Percentiles rank a stretch among this genome's conserved stretches.
Evolutionary conservation across 2,888 invertebrate genomes (phyloP).

Genomic region (Limulus polyphemus): DNA sequence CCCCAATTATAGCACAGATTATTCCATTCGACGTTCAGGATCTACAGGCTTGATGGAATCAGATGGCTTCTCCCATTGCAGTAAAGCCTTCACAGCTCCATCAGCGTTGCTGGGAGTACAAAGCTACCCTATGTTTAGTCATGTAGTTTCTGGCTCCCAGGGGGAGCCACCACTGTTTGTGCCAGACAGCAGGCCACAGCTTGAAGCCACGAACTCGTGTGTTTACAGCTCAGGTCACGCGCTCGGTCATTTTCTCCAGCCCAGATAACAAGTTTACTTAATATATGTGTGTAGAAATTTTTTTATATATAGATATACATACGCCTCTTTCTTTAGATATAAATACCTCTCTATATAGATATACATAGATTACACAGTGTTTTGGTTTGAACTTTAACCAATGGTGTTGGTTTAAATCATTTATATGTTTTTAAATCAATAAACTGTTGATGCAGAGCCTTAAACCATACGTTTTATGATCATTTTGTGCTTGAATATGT

Average conservation of each 20-base stretch:
- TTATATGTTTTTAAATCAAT: no score
- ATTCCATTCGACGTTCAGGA: constrained; percentile 5
- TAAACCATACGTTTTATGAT: no score
- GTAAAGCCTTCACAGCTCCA: constrained; percentile 11
- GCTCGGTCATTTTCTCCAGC: constrained; percentile 18
- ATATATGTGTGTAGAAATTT: no score
- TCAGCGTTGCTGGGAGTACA: constrained; percentile 13
- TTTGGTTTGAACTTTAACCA: no score
- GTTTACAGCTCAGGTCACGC: constrained; percentile 19
- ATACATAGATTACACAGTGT: no score
- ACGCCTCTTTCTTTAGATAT: no score
- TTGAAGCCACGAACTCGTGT: constrained; percentile 11
- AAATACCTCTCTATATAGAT: no score
- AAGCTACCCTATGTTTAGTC: constrained; percentile 21
- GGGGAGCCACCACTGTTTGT: constrained; percentile 8
- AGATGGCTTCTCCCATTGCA: constrained; percentile 13
- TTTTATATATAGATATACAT: no score
- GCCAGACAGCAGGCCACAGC: constrained; percentile 4
- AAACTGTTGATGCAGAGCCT: no score
- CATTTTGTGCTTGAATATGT: no score
- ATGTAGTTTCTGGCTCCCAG: constrained; percentile 15
- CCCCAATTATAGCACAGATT: constrained; percentile 10
- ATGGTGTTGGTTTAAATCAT: no score
- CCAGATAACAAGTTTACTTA: constrained; percentile 5
- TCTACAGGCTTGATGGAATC: constrained; percentile 9